phyloP scores from a whole-genome alignment of 1,140 invertebrate species.

The Ephestia elutella region DNA sequence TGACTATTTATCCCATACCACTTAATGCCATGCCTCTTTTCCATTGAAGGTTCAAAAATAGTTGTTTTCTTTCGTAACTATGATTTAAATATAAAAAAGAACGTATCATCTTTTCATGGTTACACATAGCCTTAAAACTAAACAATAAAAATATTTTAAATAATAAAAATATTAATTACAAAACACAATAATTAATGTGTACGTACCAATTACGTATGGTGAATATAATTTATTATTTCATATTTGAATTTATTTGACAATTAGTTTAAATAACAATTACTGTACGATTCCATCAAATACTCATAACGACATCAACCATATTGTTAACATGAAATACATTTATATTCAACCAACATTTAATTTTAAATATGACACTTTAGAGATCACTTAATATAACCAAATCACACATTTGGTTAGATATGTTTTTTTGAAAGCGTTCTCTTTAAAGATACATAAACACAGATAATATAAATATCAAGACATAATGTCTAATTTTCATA shows the following conservation, averaged over 20 bases:
- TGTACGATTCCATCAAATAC: conserved; percentile 12
- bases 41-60: no score
- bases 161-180: no score
- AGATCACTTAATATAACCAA: conserved; percentile 22
- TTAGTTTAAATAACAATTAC: conserved; percentile 4
- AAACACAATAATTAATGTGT: no score
- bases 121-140: no score
- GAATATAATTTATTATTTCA: conserved; percentile 2
- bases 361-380: conserved; percentile 19
- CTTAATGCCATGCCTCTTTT: no score
- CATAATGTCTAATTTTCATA: no score
- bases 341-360: conserved; percentile 7
- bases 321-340: conserved; percentile 27
- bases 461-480: background rate
- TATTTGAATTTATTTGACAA: no score
- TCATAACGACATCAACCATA: conserved; percentile 32
- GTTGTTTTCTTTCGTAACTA: no score
- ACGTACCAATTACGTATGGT: background rate
- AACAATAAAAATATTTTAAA: no score
- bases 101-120: no score
- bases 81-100: no score
- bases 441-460: conserved; percentile 8
- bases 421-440: conserved; percentile 18
- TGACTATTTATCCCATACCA: no score
- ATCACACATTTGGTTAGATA: conserved; percentile 12